Percentiles rank a stretch among this genome's conserved stretches.
Evolutionary conservation across 2,888 invertebrate species (phyloP).

Genomic region (Resseliella maxima): DNA sequence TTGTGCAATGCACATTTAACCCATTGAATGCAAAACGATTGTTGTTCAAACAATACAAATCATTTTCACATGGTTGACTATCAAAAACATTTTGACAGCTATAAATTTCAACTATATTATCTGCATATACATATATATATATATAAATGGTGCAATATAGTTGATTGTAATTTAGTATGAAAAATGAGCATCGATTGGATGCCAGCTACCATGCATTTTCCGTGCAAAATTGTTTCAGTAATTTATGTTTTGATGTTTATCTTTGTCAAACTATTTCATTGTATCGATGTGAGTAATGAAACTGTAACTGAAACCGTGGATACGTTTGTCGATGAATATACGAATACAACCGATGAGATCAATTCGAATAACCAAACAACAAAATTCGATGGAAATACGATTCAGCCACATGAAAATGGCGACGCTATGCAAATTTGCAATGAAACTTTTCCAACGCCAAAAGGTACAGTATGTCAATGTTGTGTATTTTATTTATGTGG

Average conservation of each 20-base stretch:
- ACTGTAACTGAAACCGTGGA: background rate
- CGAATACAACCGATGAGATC: background rate
- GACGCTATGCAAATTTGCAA: slow-evolving; percentile 69
- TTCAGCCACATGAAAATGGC: slow-evolving; percentile 61
- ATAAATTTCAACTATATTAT: slow-evolving; percentile 14
- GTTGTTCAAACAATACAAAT: slow-evolving; percentile 15
- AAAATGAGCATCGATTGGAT: background rate
- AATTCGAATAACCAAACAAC: background rate
- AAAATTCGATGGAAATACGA: background rate
- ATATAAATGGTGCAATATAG: slow-evolving; percentile 1
- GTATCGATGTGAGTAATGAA: background rate
- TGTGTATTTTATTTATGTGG: too few species aligned
- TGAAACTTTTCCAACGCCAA: slow-evolving; percentile 70
- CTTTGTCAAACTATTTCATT: slow-evolving; percentile 22
- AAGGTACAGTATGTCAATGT: slow-evolving; percentile 69
- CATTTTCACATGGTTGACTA: slow-evolving; percentile 7
- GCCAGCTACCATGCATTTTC: background rate
- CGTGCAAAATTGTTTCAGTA: background rate
- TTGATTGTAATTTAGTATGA: background rate
- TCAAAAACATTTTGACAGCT: slow-evolving; percentile 34
- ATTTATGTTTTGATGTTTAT: slow-evolving; percentile 31
- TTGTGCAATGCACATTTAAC: background rate
- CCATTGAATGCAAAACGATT: background rate
- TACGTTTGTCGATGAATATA: background rate
- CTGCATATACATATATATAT: background rate